Evolutionary conservation across 1,140 invertebrate species (phyloP), one percentile per base, ranked within the genome.

Genomic region (Aphaenogaster ashmeadi): DNA sequence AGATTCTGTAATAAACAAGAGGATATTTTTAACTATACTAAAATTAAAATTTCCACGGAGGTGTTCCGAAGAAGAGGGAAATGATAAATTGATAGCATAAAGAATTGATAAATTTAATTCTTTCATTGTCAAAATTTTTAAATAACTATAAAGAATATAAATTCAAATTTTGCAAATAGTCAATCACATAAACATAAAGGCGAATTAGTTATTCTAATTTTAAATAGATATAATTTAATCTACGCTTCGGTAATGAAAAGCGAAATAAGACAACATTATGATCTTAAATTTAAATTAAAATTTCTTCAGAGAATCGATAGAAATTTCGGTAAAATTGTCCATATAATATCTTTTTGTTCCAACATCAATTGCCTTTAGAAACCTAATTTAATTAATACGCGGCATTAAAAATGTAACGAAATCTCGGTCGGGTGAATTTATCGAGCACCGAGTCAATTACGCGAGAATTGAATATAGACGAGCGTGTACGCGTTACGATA

Each of bases 1-100:
- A 69, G 13, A 47, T 13, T 69, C n/a, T 69, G 47, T 69, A 69
- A 69, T 69, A 69, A 69, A 47, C 41, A 69, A 47, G 66, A 69
- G 44, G 66, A 18, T 69, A 69, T 69, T 69, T 69, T 69, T 50
- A 69, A 18, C 66, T 47, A 5, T 69, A 44, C 18, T 69, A 69
- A 69, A 69, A 69, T 69, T 69, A 69, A 47, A 69, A 33, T 69
- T 47, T 50, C 21, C 66, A 69, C 47, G 1, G 66, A 50, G 2
- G 0, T 33, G 41, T 66, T 41, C 0, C n/a, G 4, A 38, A 64
- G 64, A 64, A 36, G 15, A 66, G 21, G 13, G 11, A 47, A 15
- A 15, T 47, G 13, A 27, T 3, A 44, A 27, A 69, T 27, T n/a
- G 36, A 38, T 8, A 44, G 4, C 2, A 21, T 44, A 67, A 44